A percentile compares a stretch with the other conserved stretches of the same genome.
Conservation (phyloP, 2,113 vertebrate genomes). For the Pristiophorus japonicus region DNA sequence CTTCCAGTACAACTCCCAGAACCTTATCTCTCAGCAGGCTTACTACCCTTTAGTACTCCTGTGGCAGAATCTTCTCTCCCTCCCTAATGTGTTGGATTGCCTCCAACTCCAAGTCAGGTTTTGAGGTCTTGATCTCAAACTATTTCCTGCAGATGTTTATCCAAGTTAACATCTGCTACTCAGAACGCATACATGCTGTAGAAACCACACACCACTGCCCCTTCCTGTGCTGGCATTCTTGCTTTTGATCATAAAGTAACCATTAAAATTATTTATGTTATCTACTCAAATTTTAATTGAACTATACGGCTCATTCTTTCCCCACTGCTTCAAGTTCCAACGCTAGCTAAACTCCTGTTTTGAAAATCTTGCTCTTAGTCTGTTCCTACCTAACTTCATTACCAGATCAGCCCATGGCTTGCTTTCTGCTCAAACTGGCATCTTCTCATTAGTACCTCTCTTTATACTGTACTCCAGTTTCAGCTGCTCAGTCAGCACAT, state of each 20-base stretch:
- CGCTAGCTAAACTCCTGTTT: neutral
- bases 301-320: neutral
- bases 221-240: neutral
- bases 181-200: neutral
- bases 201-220: neutral
- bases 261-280: neutral
- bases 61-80: neutral
- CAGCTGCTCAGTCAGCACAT: neutral
- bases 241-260: neutral
- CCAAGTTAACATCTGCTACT: neutral
- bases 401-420: too few species aligned
- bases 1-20: neutral
- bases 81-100: neutral
- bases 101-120: neutral
- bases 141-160: neutral
- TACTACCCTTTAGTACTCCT: neutral
- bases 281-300: neutral
- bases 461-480: neutral
- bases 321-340: neutral
- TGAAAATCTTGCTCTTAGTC: neutral
- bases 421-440: neutral
- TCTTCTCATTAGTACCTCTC: neutral
- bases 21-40: neutral
- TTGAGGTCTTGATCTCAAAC: neutral
- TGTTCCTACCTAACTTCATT: neutral